phyloP scores from a whole-genome alignment of 2,113 vertebrate genomes.

The Riparia riparia region DNA sequence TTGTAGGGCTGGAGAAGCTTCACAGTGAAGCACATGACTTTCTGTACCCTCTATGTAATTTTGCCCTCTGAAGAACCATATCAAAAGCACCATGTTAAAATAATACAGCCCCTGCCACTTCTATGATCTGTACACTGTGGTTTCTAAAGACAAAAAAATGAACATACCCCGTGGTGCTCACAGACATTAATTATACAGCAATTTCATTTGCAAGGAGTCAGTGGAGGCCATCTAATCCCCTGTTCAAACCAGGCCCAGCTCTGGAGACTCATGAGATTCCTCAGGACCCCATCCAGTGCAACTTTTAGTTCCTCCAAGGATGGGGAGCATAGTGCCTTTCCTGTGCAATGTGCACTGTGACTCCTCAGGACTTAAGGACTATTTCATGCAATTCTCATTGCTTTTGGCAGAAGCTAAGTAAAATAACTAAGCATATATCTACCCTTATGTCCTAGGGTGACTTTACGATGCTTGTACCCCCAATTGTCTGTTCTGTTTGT shows the following conservation, averaged over 20 bases:
- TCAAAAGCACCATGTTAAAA: neutral
- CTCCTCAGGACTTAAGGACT: neutral
- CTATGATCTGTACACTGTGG: rapidly evolving
- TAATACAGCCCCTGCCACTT: neutral
- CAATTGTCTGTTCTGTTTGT: too few species aligned
- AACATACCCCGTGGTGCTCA: rapidly evolving
- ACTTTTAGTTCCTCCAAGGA: neutral
- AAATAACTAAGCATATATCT: neutral
- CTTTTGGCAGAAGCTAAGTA: neutral
- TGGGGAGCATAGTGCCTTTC: rapidly evolving
- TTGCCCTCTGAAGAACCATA: neutral
- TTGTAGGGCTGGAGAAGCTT: neutral
- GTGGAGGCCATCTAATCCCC: neutral
- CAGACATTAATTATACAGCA: neutral
- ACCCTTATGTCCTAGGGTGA: neutral
- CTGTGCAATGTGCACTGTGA: rapidly evolving
- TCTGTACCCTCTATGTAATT: rapidly evolving
- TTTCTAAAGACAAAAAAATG: neutral
- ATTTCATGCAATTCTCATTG: neutral
- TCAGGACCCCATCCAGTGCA: too few species aligned
- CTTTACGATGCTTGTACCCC: too few species aligned
- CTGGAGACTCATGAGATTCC: neutral
- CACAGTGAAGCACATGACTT: rapidly evolving
- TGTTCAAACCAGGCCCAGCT: neutral
- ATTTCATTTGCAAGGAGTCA: neutral